Percentiles rank a stretch among this genome's conserved stretches.
phyloP scores from a whole-genome alignment of 1,140 invertebrate species.

The Nylanderia fulva region DNA sequence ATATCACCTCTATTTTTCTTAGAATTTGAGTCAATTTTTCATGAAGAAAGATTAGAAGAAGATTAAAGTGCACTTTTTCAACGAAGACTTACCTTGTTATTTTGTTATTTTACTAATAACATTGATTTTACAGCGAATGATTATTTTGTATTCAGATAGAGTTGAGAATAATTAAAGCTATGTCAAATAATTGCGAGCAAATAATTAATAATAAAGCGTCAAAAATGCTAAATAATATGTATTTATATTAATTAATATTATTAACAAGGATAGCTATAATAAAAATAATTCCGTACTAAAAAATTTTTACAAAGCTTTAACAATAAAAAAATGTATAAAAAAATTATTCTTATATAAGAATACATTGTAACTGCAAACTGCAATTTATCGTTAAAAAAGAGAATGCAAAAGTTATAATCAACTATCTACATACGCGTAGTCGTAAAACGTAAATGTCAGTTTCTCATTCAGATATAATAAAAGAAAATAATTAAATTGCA shows the following conservation, averaged over 20 bases:
- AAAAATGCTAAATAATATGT: neutral
- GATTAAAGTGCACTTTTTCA: neutral
- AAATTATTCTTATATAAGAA: slow-evolving; percentile 1
- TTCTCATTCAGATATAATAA: slow-evolving; percentile 10
- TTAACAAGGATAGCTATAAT: neutral
- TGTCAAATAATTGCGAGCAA: neutral
- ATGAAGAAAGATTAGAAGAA: neutral
- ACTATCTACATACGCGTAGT: neutral
- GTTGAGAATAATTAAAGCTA: neutral
- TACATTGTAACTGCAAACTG: neutral
- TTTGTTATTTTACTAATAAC: slow-evolving; percentile 1
- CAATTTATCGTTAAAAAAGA: neutral
- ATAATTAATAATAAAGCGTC: neutral
- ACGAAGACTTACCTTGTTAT: neutral
- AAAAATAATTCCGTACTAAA: neutral
- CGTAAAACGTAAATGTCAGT: neutral
- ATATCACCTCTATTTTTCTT: neutral
- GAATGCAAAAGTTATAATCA: neutral
- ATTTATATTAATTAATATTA: neutral
- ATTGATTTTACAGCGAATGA: neutral
- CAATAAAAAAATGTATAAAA: neutral
- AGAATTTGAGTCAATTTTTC: neutral
- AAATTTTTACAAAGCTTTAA: neutral
- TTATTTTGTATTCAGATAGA: neutral
- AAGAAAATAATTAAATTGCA: slow-evolving; percentile 20